Evolutionary conservation across 2,797 vertebrate species (phyloP), one percentile per base, ranked within the genome.

Genomic region (Lithobates pipiens): DNA sequence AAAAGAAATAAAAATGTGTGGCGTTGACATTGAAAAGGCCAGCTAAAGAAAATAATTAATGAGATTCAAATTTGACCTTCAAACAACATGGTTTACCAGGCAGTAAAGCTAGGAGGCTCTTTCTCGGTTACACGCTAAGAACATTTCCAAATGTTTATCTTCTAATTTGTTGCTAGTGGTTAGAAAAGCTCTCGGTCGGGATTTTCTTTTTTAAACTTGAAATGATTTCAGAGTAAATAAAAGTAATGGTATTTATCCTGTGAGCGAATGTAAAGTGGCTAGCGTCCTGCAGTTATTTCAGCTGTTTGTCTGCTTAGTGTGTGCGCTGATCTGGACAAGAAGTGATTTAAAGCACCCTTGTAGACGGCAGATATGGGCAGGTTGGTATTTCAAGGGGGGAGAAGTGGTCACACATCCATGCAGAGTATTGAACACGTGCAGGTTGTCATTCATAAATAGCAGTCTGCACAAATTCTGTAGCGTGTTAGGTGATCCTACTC

Each of bases 201-300:
- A 82, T 73, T 44, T 76, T 21, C 34, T 42, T 50, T 21, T 10
- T 44, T 27, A 72, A 54, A 61, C 23, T 63, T 76, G 74, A 76
- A 50, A 69, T 70, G 63, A 83, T 76, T 76, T 68, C 44, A 39
- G 54, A 76, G 15, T 69, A 50, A 68, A 67, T 75, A 36, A 34
- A 68, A 83, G 74, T 54, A 36, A 50, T 76, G n/a, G 25, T 83
- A 83, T 76, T 83, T 83, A 68, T 83, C 63, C 46, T 69, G 15
- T 9, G 27, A 68, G 29, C 44, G 27, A 67, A 57, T 36, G 27
- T 76, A 61, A 70, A 77, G 82, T 61, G 74, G 21, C 29, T 39
- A 27, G 65, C 29, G 39, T 29, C 74, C 39, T 46, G 23, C 32
- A 36, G 75, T 61, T 70, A 77, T 77, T 70, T 61, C 75, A 77